Evolutionary conservation across 2,113 vertebrate genomes (phyloP).

Genomic region (Tilapia sparmanii): DNA sequence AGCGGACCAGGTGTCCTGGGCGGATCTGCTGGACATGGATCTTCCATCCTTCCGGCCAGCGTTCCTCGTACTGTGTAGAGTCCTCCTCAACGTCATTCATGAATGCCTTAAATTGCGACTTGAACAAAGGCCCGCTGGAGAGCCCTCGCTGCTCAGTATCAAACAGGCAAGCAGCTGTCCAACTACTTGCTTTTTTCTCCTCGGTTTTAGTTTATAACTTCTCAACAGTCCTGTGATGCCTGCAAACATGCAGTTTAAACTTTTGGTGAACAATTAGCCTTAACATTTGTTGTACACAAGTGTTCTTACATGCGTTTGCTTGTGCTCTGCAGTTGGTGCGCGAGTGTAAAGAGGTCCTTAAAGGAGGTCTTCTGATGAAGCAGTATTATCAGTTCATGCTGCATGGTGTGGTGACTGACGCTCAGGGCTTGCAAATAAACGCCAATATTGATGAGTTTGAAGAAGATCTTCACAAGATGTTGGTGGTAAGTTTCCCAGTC

Average conservation of each 20-base stretch:
- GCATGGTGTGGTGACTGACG: constrained; percentile 77
- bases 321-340: constrained; percentile 84
- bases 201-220: background rate
- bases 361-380: constrained; percentile 97
- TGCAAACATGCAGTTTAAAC: background rate
- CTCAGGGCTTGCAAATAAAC: constrained; percentile 77
- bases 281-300: background rate
- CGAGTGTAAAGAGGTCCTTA: constrained; percentile 96
- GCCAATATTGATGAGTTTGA: constrained; percentile 96
- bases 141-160: constrained; percentile 95
- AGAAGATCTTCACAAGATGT: constrained; percentile 96
- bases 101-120: constrained; percentile 95
- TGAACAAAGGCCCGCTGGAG: constrained; percentile 96
- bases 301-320: background rate
- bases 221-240: background rate
- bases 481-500: constrained; percentile 77
- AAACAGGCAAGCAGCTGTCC: constrained; percentile 81
- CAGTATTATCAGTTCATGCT: constrained; percentile 99
- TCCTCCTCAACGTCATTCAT: constrained; percentile 96
- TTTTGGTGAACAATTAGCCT: background rate
- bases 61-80: constrained; percentile 92
- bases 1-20: constrained; percentile 82
- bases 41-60: constrained; percentile 93
- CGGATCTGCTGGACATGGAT: constrained; percentile 89
- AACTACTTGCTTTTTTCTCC: background rate